Conservation (phyloP, 2,888 invertebrate genomes). For the Panorpa germanica region DNA sequence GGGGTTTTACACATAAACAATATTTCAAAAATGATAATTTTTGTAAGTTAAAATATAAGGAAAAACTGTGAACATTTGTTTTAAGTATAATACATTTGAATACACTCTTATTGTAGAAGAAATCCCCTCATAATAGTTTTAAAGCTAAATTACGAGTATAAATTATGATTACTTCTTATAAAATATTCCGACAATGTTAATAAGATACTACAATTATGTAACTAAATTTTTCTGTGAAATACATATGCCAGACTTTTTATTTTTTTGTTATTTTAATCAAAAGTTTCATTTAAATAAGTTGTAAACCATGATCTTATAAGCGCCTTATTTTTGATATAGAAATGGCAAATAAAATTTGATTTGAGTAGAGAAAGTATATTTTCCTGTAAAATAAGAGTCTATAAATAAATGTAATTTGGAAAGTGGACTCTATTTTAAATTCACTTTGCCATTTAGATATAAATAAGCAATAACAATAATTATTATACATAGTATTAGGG, state of each 20-base stretch:
- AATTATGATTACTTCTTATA: too few relatives aligned
- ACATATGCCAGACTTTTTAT: background rate
- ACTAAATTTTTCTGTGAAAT: background rate
- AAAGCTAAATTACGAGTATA: too few relatives aligned
- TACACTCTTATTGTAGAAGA: too few relatives aligned
- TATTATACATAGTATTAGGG: background rate
- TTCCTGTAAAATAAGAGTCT: background rate
- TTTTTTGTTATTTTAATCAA: background rate
- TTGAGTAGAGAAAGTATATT: background rate
- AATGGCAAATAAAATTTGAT: slow-evolving; percentile 3
- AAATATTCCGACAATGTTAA: too few relatives aligned
- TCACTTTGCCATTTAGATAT: slow-evolving; percentile 9
- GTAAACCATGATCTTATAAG: background rate
- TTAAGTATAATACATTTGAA: too few relatives aligned
- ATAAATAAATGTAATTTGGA: slow-evolving; percentile 10
- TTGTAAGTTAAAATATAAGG: too few relatives aligned
- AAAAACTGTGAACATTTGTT: too few relatives aligned
- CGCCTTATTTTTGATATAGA: background rate
- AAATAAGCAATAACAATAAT: background rate
- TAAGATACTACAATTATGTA: too few relatives aligned
- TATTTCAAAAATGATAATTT: too few relatives aligned
- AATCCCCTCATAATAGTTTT: too few relatives aligned
- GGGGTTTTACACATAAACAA: too few relatives aligned
- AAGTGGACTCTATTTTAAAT: slow-evolving; percentile 6
- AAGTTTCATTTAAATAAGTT: background rate